Conservation (phyloP, 2,113 vertebrate species). For the Promerops cafer region DNA sequence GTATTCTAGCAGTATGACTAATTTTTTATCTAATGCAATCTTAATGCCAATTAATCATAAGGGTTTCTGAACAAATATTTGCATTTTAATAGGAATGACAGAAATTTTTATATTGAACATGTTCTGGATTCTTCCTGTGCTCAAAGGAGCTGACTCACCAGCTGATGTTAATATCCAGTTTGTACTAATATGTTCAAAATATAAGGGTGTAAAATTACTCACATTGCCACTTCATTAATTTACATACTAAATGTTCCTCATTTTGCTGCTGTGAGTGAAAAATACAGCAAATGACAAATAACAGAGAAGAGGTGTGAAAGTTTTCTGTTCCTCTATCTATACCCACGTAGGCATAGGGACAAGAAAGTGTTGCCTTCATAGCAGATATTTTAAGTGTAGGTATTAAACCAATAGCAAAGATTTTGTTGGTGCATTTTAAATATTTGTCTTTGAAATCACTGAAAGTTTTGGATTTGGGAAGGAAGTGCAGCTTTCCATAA, state of each 20-base stretch:
- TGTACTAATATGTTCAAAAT: not conserved
- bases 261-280: not conserved
- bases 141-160: not conserved
- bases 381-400: not conserved
- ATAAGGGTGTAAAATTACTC: not conserved
- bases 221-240: not conserved
- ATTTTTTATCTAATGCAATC: not conserved
- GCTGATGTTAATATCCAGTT: not conserved
- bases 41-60: not conserved
- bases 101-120: not conserved
- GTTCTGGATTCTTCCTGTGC: not conserved
- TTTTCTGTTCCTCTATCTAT: not conserved
- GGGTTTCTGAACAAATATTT: conserved; percentile 32
- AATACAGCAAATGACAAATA: not conserved
- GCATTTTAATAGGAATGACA: conserved; percentile 3
- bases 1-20: not conserved
- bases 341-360: not conserved
- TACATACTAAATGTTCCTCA: not conserved
- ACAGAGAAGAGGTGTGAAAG: not conserved
- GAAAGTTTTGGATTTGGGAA: not conserved
- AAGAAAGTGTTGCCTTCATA: not conserved
- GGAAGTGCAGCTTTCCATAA: not conserved
- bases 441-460: not conserved
- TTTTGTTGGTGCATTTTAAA: not conserved
- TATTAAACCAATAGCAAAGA: not conserved